These are phyloP conservation scores for Sisor rabdophorus DNA, from an alignment of 2,113 vertebrate species.

Conservation along the genomic window DNA sequence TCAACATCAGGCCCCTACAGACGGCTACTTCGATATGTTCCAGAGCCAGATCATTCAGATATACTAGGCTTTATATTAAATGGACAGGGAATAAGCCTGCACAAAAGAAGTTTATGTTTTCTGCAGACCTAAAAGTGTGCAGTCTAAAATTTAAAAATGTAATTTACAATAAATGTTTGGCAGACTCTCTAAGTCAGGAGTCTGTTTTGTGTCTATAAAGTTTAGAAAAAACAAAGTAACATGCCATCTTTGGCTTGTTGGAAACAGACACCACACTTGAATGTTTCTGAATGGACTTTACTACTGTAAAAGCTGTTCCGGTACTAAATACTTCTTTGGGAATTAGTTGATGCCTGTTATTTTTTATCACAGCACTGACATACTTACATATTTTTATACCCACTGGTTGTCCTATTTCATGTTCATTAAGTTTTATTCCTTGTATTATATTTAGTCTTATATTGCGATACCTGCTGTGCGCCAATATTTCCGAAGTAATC, in stretches of 20 bases:
- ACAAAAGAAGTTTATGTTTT: constrained; percentile 24
- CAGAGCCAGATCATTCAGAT: constrained; percentile 19
- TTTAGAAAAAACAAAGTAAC: constrained; percentile 3
- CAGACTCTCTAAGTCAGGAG: constrained; percentile 1
- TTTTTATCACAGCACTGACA: constrained; percentile 4
- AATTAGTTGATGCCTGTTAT: constrained; percentile 10
- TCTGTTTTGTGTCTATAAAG: constrained; percentile 14
- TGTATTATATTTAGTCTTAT: not conserved
- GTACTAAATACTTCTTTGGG: constrained; percentile 6
- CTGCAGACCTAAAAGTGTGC: not conserved
- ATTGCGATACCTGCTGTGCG: not conserved
- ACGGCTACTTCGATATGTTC: constrained; percentile 26
- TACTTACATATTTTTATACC: constrained; percentile 3
- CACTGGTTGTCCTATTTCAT: not conserved
- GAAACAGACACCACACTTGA: constrained; percentile 40
- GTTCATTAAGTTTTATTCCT: not conserved
- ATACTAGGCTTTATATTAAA: constrained; percentile 17
- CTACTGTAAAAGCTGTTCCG: constrained; percentile 13
- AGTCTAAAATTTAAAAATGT: constrained; percentile 2
- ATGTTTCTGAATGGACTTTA: constrained; percentile 13
- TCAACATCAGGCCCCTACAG: constrained; percentile 9
- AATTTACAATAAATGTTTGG: constrained; percentile 24
- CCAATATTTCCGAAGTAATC: not conserved
- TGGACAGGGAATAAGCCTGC: constrained; percentile 6
- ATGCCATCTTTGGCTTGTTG: constrained; percentile 4